Percentiles rank a stretch among this genome's conserved stretches.
Conservation (phyloP, 2,113 vertebrate species). For the Abramis brama region DNA sequence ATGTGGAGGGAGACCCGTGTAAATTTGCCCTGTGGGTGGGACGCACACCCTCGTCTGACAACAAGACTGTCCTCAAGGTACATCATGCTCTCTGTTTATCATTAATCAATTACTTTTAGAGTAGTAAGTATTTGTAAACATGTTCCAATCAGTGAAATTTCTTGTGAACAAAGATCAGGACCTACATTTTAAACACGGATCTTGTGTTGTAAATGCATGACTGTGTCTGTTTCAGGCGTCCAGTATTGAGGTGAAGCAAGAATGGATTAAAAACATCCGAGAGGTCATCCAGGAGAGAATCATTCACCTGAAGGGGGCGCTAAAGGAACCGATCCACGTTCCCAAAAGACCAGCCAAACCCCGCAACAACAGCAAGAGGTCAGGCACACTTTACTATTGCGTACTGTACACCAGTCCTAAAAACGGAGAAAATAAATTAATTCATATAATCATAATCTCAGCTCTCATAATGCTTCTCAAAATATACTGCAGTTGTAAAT, state of each 20-base stretch:
- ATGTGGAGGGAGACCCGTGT: conserved; percentile 97
- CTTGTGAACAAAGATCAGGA: neutral
- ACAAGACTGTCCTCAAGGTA: conserved; percentile 97
- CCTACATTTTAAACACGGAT: neutral
- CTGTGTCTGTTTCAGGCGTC: conserved; percentile 78
- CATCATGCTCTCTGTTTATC: neutral
- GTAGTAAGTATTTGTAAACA: neutral
- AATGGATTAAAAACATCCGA: conserved; percentile 98
- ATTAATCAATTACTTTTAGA: neutral
- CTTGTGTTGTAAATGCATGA: neutral
- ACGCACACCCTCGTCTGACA: conserved; percentile 95
- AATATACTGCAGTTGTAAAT: neutral
- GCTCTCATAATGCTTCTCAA: neutral
- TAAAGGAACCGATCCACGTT: conserved; percentile 95
- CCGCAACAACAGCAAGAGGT: conserved; percentile 92
- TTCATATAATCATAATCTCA: neutral
- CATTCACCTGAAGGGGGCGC: conserved; percentile 95
- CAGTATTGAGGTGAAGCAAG: conserved; percentile 95
- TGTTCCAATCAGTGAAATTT: neutral
- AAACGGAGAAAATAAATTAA: neutral
- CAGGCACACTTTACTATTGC: conserved; percentile 21
- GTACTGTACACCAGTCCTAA: neutral
- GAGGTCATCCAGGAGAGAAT: conserved; percentile 99
- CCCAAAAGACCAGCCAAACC: conserved; percentile 94
- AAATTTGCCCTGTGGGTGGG: conserved; percentile 98